These are phyloP conservation scores for Zalophus californianus DNA, from an alignment of 2,797 vertebrate genomes.

Conservation along the genomic window DNA sequence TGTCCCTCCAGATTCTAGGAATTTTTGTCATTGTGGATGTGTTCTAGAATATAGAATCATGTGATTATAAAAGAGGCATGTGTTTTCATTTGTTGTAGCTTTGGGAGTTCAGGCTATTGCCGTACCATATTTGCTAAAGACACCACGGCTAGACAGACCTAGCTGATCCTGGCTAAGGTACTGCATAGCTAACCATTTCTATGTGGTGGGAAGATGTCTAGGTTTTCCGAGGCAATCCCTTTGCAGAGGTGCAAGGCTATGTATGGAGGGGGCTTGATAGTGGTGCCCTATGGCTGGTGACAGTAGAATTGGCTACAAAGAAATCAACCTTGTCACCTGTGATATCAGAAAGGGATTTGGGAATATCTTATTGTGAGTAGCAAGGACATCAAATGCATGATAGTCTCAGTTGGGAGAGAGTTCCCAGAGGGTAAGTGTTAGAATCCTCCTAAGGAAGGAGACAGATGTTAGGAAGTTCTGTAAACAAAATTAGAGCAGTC, in stretches of 20 bases:
- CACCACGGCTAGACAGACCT: background rate
- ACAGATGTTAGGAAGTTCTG: background rate
- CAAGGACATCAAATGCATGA: background rate
- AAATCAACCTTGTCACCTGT: background rate
- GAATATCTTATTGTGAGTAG: background rate
- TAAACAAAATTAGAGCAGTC: background rate
- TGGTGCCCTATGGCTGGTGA: background rate
- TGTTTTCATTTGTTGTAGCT: conserved; percentile 35
- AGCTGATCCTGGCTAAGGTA: conserved; percentile 48
- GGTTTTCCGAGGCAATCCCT: background rate
- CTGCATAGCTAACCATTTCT: background rate
- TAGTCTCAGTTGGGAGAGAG: background rate
- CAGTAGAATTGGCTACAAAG: background rate
- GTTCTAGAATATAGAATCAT: conserved; percentile 53
- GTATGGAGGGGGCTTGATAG: background rate
- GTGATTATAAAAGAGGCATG: conserved; percentile 59
- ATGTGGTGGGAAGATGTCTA: background rate
- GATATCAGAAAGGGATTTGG: conserved; percentile 3
- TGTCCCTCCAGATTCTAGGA: conserved; percentile 33
- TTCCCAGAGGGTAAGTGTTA: background rate
- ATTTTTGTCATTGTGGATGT: background rate
- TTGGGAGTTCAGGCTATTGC: conserved; percentile 24
- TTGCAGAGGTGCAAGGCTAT: background rate
- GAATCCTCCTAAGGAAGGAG: background rate
- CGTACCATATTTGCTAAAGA: background rate